Percentiles rank a stretch among this genome's conserved stretches.
phyloP scores from a whole-genome alignment of 2,888 invertebrate genomes.

The Cantharis nigra region DNA sequence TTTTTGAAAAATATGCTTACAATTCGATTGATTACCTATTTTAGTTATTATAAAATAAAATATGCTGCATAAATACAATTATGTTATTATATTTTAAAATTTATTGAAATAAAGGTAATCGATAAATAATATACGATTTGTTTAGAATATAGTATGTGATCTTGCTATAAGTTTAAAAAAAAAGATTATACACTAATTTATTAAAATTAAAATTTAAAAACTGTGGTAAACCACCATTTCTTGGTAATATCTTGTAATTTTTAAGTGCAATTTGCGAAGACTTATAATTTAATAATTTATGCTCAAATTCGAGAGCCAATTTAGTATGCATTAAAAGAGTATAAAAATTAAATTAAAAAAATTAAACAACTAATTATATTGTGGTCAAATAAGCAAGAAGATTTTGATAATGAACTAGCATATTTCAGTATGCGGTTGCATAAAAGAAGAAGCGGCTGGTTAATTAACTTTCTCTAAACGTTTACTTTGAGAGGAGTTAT shows the following conservation, averaged over 20 bases:
- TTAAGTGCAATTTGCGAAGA: not conserved
- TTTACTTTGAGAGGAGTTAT: slow-evolving; percentile 13
- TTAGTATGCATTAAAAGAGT: not conserved
- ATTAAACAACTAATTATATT: slow-evolving; percentile 16
- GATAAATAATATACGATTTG: no score
- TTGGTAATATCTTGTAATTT: not conserved
- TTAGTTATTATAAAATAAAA: no score
- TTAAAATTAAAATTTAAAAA: not conserved
- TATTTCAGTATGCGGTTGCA: slow-evolving; percentile 18
- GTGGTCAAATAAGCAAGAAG: slow-evolving; percentile 17
- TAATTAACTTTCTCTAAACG: slow-evolving; percentile 25
- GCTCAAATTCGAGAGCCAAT: not conserved
- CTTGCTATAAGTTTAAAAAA: no score
- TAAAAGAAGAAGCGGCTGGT: slow-evolving; percentile 22
- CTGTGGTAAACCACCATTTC: not conserved
- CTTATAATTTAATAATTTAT: not conserved
- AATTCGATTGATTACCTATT: no score
- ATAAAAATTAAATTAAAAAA: slow-evolving; percentile 3
- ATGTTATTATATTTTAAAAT: no score
- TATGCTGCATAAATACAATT: no score
- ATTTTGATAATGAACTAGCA: slow-evolving; percentile 21
- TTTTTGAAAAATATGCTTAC: no score
- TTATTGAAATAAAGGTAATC: no score
- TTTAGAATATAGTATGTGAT: no score
- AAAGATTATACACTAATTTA: not conserved